A percentile compares a stretch with the other conserved stretches of the same genome.
phyloP scores from a whole-genome alignment of 1,140 invertebrate genomes.

The Drosophila nikananu region DNA sequence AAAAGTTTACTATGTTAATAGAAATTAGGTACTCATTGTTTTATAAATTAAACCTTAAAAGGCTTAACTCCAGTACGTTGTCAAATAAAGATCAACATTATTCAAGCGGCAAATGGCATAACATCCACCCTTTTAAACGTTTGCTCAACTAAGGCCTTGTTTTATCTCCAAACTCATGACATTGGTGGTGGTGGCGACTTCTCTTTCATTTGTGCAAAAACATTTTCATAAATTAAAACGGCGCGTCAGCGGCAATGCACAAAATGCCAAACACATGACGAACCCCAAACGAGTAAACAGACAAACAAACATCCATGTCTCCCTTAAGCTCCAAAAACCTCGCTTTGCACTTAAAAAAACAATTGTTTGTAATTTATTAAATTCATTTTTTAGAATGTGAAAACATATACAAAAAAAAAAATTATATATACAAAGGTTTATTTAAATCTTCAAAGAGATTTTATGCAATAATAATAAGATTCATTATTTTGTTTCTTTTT shows the following conservation, averaged over 20 bases:
- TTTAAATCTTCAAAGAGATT: not conserved
- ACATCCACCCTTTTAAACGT: slow-evolving; percentile 11
- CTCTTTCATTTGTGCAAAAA: slow-evolving; percentile 42
- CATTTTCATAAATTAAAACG: slow-evolving; percentile 79
- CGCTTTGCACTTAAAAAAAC: slow-evolving; percentile 10
- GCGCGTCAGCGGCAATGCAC: slow-evolving; percentile 62
- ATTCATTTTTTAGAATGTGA: not conserved
- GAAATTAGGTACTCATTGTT: not conserved
- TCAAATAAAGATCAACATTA: slow-evolving; percentile 34
- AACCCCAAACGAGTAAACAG: slow-evolving; percentile 17
- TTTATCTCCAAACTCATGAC: slow-evolving; percentile 12
- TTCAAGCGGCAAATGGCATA: slow-evolving; percentile 13
- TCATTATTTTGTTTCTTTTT: no score
- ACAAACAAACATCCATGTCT: slow-evolving; percentile 11
- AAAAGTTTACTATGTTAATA: not conserved
- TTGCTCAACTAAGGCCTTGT: not conserved
- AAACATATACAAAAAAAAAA: not conserved
- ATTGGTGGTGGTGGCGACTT: slow-evolving; percentile 36
- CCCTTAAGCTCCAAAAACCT: slow-evolving; percentile 5
- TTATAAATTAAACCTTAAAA: not conserved
- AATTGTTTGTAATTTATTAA: slow-evolving; percentile 8
- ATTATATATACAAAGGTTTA: no score
- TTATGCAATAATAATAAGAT: not conserved
- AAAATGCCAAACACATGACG: slow-evolving; percentile 61
- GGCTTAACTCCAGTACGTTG: not conserved